Conservation (phyloP, 2,113 vertebrate genomes). For the Hymenochirus boettgeri region DNA sequence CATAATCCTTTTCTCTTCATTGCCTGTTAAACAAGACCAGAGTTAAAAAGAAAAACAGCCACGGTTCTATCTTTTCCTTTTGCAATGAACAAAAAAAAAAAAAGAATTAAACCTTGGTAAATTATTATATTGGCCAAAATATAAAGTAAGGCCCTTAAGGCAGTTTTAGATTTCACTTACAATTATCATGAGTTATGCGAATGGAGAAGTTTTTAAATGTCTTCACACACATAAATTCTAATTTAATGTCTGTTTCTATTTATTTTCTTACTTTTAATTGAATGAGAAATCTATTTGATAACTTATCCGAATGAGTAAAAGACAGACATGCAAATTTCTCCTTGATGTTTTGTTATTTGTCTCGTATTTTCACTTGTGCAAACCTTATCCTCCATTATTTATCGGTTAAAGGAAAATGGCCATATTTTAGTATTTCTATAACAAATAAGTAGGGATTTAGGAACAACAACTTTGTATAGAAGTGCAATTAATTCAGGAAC, state of each 20-base stretch:
- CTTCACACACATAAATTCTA: not conserved
- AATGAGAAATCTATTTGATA: not conserved
- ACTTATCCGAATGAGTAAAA: not conserved
- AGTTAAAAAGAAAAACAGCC: constrained; percentile 5
- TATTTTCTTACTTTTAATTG: constrained; percentile 12
- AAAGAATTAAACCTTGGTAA: constrained; percentile 20
- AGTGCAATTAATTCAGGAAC: too few species aligned
- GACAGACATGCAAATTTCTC: not conserved
- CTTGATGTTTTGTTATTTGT: not conserved
- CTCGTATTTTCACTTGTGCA: too few species aligned
- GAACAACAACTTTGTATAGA: too few species aligned
- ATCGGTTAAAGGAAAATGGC: too few species aligned
- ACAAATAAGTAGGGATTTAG: too few species aligned
- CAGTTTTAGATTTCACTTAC: constrained; percentile 13
- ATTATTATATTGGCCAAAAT: constrained; percentile 10
- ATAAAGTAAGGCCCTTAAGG: constrained; percentile 10
- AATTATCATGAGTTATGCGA: not conserved
- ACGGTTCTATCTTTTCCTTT: not conserved
- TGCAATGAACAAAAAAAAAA: too few species aligned
- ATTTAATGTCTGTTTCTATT: constrained; percentile 5
- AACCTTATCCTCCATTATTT: too few species aligned
- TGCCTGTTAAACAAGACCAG: constrained; percentile 59
- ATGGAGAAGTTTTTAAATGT: not conserved
- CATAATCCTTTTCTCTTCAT: constrained; percentile 82
- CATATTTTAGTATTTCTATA: too few species aligned